These are phyloP conservation scores for Notechis scutatus DNA, from an alignment of 2,113 vertebrate species.

Conservation along the genomic window DNA sequence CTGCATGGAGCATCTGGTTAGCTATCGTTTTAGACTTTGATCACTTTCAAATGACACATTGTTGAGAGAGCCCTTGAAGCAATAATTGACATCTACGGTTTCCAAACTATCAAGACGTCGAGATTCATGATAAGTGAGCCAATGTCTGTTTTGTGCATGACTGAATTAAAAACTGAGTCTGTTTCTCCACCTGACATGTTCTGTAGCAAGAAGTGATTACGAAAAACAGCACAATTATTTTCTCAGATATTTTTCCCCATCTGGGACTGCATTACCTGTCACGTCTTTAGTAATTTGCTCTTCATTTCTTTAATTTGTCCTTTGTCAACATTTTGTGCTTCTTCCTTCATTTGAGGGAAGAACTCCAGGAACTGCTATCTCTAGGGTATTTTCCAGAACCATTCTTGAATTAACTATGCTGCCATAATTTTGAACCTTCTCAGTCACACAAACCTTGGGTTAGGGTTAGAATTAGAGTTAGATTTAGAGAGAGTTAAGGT, in stretches of 20 bases:
- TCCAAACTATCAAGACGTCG: conserved; percentile 10
- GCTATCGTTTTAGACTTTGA: conserved; percentile 27
- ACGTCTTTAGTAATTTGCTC: not conserved
- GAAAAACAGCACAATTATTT: not conserved
- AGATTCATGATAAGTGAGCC: not conserved
- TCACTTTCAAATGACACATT: conserved; percentile 29
- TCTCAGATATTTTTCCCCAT: not conserved
- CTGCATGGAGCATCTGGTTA: conserved; percentile 33
- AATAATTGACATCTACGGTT: not conserved
- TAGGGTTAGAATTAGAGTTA: accelerated
- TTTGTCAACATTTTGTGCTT: not conserved
- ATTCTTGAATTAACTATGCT: not conserved
- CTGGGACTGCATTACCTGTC: not conserved
- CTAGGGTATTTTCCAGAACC: not conserved
- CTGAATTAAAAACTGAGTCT: not conserved
- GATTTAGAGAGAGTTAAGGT: too few relatives aligned
- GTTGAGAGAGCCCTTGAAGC: conserved; percentile 23
- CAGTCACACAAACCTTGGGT: too few relatives aligned
- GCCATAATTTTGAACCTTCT: not conserved
- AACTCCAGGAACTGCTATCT: not conserved
- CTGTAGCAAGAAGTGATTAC: not conserved
- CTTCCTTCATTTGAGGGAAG: not conserved
- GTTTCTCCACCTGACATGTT: conserved; percentile 6
- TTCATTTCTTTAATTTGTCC: not conserved
- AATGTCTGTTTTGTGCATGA: not conserved